These are phyloP conservation scores for Tenthredo amoena DNA, from an alignment of 2,888 invertebrate species.

Conservation along the genomic window DNA sequence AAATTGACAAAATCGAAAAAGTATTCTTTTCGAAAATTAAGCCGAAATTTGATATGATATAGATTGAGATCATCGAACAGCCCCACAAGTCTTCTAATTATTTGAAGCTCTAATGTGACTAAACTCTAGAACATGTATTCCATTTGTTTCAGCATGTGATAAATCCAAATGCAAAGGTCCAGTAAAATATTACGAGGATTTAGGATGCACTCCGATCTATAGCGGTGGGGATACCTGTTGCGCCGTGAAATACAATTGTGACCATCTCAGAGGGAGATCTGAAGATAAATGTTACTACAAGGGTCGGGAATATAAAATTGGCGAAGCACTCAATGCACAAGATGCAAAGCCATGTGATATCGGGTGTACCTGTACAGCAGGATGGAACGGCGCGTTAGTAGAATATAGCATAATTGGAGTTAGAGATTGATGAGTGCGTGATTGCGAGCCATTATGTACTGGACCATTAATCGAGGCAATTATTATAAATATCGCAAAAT, in stretches of 20 bases:
- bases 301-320: slow-evolving; percentile 63
- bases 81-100: no score
- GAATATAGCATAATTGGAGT: background rate
- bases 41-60: no score
- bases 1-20: no score
- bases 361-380: slow-evolving; percentile 60
- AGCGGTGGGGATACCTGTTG: slow-evolving; percentile 65
- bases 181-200: slow-evolving; percentile 62
- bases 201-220: slow-evolving; percentile 67
- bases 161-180: slow-evolving; percentile 67
- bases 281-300: slow-evolving; percentile 68
- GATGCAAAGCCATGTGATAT: slow-evolving; percentile 68
- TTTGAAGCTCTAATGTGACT: no score
- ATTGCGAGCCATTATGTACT: background rate
- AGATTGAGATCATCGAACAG: no score
- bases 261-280: slow-evolving; percentile 61
- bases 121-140: no score
- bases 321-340: slow-evolving; percentile 63
- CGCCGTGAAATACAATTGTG: slow-evolving; percentile 67
- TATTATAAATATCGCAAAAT: background rate
- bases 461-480: background rate
- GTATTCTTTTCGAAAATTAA: no score
- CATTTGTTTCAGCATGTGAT: no score
- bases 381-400: background rate
- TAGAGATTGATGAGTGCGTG: background rate